Conservation (phyloP, 1,140 invertebrate species). For the Aphaenogaster rudis region DNA sequence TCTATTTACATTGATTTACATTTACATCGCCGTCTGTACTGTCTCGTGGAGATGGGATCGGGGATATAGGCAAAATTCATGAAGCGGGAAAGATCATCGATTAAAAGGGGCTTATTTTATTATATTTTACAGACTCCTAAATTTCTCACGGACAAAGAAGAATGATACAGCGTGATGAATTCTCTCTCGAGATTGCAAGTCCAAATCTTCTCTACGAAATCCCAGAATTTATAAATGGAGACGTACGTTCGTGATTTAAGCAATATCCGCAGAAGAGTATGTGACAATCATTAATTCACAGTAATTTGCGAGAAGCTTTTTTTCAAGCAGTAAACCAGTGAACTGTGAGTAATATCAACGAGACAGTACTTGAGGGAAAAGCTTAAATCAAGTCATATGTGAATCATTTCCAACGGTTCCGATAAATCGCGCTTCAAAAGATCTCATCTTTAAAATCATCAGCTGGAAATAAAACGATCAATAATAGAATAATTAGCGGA, state of each 20-base stretch:
- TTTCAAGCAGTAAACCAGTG: neutral
- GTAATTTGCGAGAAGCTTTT: neutral
- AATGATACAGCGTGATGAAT: neutral
- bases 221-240: neutral
- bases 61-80: neutral
- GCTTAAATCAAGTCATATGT: neutral
- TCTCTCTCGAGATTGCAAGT: neutral
- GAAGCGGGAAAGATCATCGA: neutral
- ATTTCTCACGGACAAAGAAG: neutral
- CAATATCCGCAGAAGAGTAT: neutral
- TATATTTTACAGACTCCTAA: neutral
- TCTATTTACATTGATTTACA: slow-evolving; percentile 8
- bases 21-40: neutral
- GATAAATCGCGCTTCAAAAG: slow-evolving; percentile 13
- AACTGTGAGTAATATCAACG: neutral
- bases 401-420: neutral
- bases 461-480: neutral
- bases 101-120: neutral
- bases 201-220: neutral
- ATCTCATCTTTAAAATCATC: neutral
- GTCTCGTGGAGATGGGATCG: neutral
- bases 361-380: slow-evolving; percentile 6
- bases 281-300: neutral
- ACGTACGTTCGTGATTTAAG: neutral
- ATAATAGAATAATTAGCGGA: neutral